These are phyloP conservation scores for Cerastoderma edule DNA, from an alignment of 2,888 invertebrate species.

Conservation along the genomic window DNA sequence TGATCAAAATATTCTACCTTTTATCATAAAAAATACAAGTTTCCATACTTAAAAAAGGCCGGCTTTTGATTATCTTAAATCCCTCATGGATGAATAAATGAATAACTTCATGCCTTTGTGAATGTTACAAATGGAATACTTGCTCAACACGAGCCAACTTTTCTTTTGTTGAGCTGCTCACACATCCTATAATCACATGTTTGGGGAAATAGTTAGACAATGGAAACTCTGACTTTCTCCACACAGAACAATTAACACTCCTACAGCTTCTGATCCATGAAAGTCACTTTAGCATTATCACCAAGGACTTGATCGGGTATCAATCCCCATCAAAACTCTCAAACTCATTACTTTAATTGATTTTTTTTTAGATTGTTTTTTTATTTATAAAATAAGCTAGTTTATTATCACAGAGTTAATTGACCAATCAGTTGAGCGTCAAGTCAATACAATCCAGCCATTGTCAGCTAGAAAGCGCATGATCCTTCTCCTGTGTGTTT, in stretches of 20 bases:
- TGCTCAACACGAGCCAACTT: too few species aligned
- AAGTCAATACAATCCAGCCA: slow-evolving; percentile 85
- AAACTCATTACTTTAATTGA: background rate
- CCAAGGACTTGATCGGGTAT: background rate
- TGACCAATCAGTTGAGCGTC: slow-evolving; percentile 36
- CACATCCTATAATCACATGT: too few species aligned
- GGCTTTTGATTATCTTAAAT: too few species aligned
- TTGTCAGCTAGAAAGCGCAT: slow-evolving; percentile 86
- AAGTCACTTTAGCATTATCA: background rate
- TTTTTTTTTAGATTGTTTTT: background rate
- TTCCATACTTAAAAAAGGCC: too few species aligned
- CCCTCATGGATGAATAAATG: too few species aligned
- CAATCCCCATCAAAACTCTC: background rate
- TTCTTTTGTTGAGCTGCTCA: too few species aligned
- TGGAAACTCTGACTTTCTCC: background rate
- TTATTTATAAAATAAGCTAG: background rate
- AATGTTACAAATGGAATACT: too few species aligned
- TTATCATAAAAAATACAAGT: too few species aligned
- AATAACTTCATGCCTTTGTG: too few species aligned
- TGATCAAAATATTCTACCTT: too few species aligned
- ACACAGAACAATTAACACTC: background rate
- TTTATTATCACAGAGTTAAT: slow-evolving; percentile 48
- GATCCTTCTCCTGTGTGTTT: slow-evolving; percentile 85
- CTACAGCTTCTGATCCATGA: background rate
- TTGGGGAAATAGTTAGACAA: background rate